These are phyloP conservation scores for Sussaba pulchella DNA, from an alignment of 2,888 invertebrate genomes.

Conservation along the genomic window DNA sequence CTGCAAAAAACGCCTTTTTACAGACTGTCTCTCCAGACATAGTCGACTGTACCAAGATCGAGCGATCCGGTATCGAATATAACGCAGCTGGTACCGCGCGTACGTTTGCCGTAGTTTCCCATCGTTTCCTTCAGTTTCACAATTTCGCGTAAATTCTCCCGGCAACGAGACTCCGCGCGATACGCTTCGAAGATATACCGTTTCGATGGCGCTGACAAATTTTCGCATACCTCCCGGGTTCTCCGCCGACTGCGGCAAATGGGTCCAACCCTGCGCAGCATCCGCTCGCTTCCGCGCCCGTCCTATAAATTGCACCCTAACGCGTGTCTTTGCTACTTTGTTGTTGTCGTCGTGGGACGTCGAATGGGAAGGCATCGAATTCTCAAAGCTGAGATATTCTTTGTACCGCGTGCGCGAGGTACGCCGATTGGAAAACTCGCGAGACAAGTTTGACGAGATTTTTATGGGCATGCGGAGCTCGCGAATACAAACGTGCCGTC, in stretches of 20 bases:
- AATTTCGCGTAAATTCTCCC: conserved; percentile 55
- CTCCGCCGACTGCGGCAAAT: conserved; percentile 39
- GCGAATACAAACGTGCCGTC: background rate
- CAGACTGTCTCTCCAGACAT: too few species aligned
- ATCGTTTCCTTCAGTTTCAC: conserved; percentile 20
- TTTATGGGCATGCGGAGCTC: conserved; percentile 54
- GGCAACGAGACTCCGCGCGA: conserved; percentile 14
- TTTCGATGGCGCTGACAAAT: conserved; percentile 62
- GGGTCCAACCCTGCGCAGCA: conserved; percentile 36
- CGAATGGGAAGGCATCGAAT: conserved; percentile 46
- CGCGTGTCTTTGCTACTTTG: conserved; percentile 43
- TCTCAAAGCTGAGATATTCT: conserved; percentile 57
- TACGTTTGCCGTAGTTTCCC: background rate
- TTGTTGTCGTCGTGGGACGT: conserved; percentile 20
- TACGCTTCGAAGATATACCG: conserved; percentile 34
- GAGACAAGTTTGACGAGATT: conserved; percentile 66
- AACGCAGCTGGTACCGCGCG: background rate
- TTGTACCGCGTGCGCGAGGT: conserved; percentile 46
- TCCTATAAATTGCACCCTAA: conserved; percentile 17
- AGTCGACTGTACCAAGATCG: background rate
- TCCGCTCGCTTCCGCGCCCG: conserved; percentile 21
- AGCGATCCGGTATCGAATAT: conserved; percentile 6
- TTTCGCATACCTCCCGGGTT: conserved; percentile 39
- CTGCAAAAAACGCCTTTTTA: too few species aligned
- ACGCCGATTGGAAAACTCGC: conserved; percentile 63